Evolutionary conservation across 2,797 vertebrate species (phyloP), one percentile per base, ranked within the genome.

Genomic region (Syndactyla subalaris): DNA sequence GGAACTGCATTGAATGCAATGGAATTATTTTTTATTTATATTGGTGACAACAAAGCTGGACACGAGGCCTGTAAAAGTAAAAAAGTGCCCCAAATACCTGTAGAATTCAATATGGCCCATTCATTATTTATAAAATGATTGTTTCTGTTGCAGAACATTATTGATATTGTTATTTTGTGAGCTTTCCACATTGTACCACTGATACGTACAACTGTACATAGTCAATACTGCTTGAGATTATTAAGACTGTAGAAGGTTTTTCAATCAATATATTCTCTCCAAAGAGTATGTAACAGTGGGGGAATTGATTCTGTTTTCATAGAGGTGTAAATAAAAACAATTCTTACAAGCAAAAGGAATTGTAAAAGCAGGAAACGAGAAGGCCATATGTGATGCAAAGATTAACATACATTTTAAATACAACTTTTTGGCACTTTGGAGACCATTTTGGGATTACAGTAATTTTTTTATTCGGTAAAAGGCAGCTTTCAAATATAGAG

Each of bases 191-290:
- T 92, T 92, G 91, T 96, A 93, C 61, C 79, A 77, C 80, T 74
- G 74, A 74, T 95, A 79, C 9, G 5, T 91, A 91, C 93, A 95
- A 92, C 95, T 79, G 74, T 92, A 95, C 59, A 36, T 86, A 94
- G 96, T 96, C 94, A 86, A 96, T 96, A 96, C 59, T 63, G 19
- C 52, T 94, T 77, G 90, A 95, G 88, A 96, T 96, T 95, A 96
- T 92, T 96, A 96, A 95, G 83, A 71, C 71, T 82, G 92, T 85
- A 82, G 96, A 93, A 93, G 90, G 83, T 55, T 96, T 97, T 82
- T 76, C 88, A 96, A 89, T 96, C 95, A 88, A 97, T 96, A 95
- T 73, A 77, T 86, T 94, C 88, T 85, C 83, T 95, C 80, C 49
- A 65, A 96, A 96, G 89, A 95, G 85, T 95, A 96, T 90, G 95